Evolutionary conservation across 2,113 vertebrate genomes (phyloP).

Genomic region (Dromaius novaehollandiae): DNA sequence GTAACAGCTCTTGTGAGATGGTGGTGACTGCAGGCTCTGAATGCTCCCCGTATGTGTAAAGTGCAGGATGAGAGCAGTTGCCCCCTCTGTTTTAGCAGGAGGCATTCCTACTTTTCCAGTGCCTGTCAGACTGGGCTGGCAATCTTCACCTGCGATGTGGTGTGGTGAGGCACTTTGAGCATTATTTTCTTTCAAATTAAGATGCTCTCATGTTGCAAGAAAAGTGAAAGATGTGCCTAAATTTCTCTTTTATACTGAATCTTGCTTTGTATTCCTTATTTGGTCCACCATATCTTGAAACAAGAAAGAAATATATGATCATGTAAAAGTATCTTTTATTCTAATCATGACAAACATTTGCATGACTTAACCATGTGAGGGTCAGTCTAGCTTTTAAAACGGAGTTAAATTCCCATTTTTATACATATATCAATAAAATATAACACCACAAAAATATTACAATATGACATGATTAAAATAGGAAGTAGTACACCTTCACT

Average conservation of each 20-base stretch:
- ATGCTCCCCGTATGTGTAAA: background rate
- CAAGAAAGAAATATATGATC: background rate
- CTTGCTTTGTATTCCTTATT: background rate
- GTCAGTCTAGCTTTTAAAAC: background rate
- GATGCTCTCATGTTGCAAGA: background rate
- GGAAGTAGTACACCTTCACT: background rate
- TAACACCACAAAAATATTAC: background rate
- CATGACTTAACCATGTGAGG: background rate
- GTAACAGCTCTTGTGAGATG: background rate
- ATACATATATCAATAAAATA: background rate
- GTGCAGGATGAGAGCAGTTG: background rate
- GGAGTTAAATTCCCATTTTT: background rate
- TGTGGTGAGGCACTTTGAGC: background rate
- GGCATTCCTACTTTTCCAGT: background rate
- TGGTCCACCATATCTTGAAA: background rate
- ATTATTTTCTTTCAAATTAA: background rate
- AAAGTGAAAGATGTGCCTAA: background rate
- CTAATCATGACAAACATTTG: background rate
- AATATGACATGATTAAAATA: background rate
- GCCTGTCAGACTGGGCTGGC: background rate
- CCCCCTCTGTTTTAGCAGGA: background rate
- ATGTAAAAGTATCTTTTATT: background rate
- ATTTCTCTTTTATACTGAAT: background rate
- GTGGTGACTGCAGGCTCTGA: background rate
- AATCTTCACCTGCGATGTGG: background rate